Evolutionary conservation across 2,113 vertebrate species (phyloP), one percentile per base, ranked within the genome.

Genomic region (Sapajus apella): DNA sequence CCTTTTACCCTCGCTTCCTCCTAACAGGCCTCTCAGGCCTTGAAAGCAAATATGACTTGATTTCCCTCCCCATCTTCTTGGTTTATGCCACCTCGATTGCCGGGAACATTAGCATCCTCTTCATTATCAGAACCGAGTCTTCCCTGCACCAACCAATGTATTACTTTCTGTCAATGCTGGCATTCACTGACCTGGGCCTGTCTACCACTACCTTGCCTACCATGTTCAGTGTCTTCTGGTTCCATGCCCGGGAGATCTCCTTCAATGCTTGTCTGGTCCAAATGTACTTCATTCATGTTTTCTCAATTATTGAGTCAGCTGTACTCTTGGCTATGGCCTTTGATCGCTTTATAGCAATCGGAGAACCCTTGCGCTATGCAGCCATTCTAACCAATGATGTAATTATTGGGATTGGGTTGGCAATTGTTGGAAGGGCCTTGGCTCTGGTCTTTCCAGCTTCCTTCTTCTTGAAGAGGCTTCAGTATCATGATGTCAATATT

Each of bases 211-310:
- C 95, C 23, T 80, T 95, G 40, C 96, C 96, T 9, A 98, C 98
- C 30, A 97, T 97, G 95, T 91, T 98, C 61, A 84, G 90, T 9
- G 91, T 98, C 79, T 97, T 98, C 96, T 98, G 97, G 98, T 95
- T 98, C 35, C 93, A 95, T 0, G 40, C 47, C 27, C 3, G 73
- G 8, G 96, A 98, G 43, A 98, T 98, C 6, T 91, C 98, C 81
- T 97, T 98, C 0, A 11, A 80, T 0, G 56, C 83, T 25, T 98
- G 98, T 90, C 95, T 98, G 16, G 70, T 97, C 13, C 98, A 98
- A 84, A 98, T 98, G 98, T 98, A 98, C 73, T 97, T 97, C 83
- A 97, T 98, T 95, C 98, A 98, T 61, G 94, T 98, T 75, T 98
- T 97, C 90, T 94, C 93, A 80, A 96, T 96, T 94, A 97, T 70